Conservation (phyloP, 2,888 invertebrate species). For the Gonocerus acuteangulatus region DNA sequence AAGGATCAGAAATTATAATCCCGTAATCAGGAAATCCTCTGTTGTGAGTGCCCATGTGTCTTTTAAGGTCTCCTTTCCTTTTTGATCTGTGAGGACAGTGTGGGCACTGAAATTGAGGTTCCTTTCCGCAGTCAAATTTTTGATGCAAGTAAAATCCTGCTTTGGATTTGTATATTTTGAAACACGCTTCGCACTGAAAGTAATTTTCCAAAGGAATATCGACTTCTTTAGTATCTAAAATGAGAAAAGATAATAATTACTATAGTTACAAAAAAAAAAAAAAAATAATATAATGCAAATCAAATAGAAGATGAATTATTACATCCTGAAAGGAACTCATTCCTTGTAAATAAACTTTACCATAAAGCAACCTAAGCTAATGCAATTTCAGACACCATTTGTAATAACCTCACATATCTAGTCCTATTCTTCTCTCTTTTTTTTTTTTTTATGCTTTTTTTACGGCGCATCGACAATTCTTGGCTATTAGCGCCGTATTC, state of each 20-base stretch:
- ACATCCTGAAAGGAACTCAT: too few relatives aligned
- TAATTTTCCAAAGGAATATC: neutral
- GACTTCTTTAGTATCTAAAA: neutral
- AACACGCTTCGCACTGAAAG: constrained; percentile 15
- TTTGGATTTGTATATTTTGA: constrained; percentile 19
- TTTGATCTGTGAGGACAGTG: constrained; percentile 43
- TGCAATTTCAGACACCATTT: too few relatives aligned
- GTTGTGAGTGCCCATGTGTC: constrained; percentile 40
- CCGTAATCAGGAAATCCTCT: neutral
- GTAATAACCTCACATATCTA: too few relatives aligned
- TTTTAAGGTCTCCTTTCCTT: constrained; percentile 42
- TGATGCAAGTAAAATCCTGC: constrained; percentile 34
- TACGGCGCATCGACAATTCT: too few relatives aligned
- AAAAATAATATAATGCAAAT: neutral
- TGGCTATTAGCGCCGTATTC: too few relatives aligned
- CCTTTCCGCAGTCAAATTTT: constrained; percentile 43
- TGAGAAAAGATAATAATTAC: neutral
- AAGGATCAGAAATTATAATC: neutral
- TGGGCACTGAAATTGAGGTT: constrained; percentile 44
- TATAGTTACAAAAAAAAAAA: too few relatives aligned
- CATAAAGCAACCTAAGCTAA: too few relatives aligned
- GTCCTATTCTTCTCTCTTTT: too few relatives aligned
- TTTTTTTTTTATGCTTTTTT: too few relatives aligned
- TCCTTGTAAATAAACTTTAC: too few relatives aligned
- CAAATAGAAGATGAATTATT: too few relatives aligned